Base-by-base conservation (phyloP, 2,797 vertebrate species). In the Gobio occitaniae region DNA sequence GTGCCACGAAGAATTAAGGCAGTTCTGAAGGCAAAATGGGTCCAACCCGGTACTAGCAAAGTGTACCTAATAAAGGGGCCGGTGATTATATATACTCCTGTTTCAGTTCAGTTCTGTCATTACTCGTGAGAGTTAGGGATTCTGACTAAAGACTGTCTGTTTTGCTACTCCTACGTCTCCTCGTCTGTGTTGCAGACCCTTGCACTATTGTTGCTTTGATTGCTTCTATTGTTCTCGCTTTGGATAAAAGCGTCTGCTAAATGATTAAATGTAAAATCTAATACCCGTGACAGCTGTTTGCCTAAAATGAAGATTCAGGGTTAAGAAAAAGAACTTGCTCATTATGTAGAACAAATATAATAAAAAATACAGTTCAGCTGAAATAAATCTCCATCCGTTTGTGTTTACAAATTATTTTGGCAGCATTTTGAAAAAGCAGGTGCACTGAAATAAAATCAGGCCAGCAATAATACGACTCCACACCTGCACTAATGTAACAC, bases 351-450 rank as follows among this genome's bases (percentile, higher is more conserved):
- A 76, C 32, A 68, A 38, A 8, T 38, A 69, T 5, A 69, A 59
- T 41, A 21, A 41, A 44, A 61, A 7, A 29, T 6, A 41, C 29
- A 52, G 50, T 54, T 38, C 36, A 15, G 56, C 54, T 61, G 21
- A 44, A 78, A n/a, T 56, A 65, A 29, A 65, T 65, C 61, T 65
- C 61, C 61, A 32, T 32, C 13, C n/a, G 65, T 80, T 75, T 36
- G 29, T 15, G 19, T 66, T 38, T 70, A 21, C 50, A 29, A 41
- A 2, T 56, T 54, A 65, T 88, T 59, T 87, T 90, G 86, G 82
- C 84, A 88, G 88, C 56, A 71, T 87, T 84, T 85, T 84, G 83
- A 88, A 59, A 56, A 78, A 69, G 82, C 82, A 84, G 82, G 74
- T 83, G 47, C 71, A 54, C 21, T 54, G 44, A 83, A 76, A 69